Conservation (phyloP, 2,113 vertebrate species). For the Rostratula benghalensis region DNA sequence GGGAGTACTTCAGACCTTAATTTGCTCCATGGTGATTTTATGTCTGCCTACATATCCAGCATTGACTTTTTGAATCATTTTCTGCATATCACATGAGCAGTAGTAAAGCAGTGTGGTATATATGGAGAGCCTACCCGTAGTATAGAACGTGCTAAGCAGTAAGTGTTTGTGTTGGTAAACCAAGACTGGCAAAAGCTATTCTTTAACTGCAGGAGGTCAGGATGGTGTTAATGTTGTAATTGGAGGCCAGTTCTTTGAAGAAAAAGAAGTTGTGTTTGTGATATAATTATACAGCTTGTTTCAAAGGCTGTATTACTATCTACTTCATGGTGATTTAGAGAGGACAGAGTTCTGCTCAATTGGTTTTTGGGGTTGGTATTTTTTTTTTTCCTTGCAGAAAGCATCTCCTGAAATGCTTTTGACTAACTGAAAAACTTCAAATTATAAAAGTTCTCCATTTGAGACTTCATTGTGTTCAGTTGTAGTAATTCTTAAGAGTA, state of each 20-base stretch:
- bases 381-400: neutral
- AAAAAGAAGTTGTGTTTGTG: neutral
- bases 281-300: neutral
- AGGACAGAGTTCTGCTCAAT: neutral
- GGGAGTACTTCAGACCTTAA: neutral
- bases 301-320: neutral
- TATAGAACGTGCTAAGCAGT: neutral
- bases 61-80: neutral
- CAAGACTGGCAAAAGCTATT: neutral
- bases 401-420: neutral
- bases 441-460: neutral
- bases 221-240: neutral
- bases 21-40: neutral
- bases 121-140: neutral
- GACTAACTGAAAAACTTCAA: neutral
- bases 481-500: neutral
- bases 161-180: neutral
- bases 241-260: neutral
- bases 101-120: neutral
- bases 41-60: accelerated
- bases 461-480: neutral
- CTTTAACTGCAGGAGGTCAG: neutral
- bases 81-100: neutral
- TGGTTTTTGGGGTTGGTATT: neutral
- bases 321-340: neutral